Evolutionary conservation across 2,888 invertebrate species (phyloP), one percentile per base, ranked within the genome.

Genomic region (Mamestra brassicae): DNA sequence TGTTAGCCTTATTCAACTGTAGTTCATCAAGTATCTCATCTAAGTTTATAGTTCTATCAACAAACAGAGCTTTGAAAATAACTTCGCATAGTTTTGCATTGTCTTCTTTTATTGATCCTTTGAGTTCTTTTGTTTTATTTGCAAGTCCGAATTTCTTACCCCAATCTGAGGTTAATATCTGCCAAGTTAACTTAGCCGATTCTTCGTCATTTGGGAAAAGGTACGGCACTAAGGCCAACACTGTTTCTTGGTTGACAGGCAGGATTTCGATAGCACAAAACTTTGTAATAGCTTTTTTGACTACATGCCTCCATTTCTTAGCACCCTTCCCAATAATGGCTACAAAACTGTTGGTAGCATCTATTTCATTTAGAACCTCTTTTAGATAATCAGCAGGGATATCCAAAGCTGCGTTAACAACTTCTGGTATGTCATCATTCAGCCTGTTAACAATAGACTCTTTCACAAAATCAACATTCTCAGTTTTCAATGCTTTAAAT

Each of bases 381-480:
- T 94, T 87, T 8, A 96, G 85, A 80, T 89, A 88, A 5, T 93
- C 84, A 68, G 87, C 85, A 0, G 97, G 92, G 34, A 97, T 93
- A 38, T 95, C 93, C 5, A 98, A 92, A 60, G 97, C 94, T 57
- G 97, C 97, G 36, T 90, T 88, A 0, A 98, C 97, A 1, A 98
- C 98, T 65, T 95, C 92, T 0, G 96, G 93, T 84, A 97, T 97
- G 26, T 98, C 98, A 92, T 98, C 98, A 67, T 96, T 95, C 4
- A 98, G 96, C 76, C 98, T 97, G 84, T 97, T 97, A 4, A 97
- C 89, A 8, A 98, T 93, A 0, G 97, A 97, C 69, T 97, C 97
- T 81, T 97, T 97, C 0, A 98, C 94, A 87, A 97, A 97, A n/a
- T 97, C 97, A 50, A 95, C 90, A 85, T 97, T 97, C 61, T 97